phyloP scores from a whole-genome alignment of 2,113 vertebrate genomes.

The Sakesphorus luctuosus region DNA sequence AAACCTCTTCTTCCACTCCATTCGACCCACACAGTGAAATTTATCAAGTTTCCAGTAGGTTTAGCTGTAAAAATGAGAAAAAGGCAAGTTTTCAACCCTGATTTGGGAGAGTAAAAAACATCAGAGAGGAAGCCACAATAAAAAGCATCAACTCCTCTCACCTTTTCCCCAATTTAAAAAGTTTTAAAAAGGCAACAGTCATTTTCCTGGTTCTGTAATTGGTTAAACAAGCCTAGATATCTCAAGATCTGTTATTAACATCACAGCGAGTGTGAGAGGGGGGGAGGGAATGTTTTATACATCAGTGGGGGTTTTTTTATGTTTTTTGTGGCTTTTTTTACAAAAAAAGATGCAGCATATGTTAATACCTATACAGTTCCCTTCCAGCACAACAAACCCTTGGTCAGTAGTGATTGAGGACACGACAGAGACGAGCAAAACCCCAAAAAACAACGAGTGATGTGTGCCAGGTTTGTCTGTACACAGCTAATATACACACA shows the following conservation, averaged over 20 bases:
- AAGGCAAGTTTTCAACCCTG: slow-evolving; percentile 49
- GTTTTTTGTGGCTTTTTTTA: neutral
- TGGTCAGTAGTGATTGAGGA: slow-evolving; percentile 67
- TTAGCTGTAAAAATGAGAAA: slow-evolving; percentile 18
- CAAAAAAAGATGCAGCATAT: slow-evolving; percentile 59
- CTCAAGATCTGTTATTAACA: neutral
- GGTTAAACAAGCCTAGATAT: neutral
- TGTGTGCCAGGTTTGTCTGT: slow-evolving; percentile 44
- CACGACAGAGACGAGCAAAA: slow-evolving; percentile 8
- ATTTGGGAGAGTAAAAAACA: slow-evolving; percentile 6
- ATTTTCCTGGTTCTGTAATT: slow-evolving; percentile 5
- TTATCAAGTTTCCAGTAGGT: neutral
- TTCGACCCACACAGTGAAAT: neutral
- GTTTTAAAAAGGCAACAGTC: slow-evolving; percentile 49
- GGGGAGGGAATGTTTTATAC: neutral
- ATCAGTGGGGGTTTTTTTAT: neutral
- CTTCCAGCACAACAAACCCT: slow-evolving; percentile 33
- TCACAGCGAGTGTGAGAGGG: neutral
- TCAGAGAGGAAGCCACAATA: neutral
- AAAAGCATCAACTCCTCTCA: neutral
- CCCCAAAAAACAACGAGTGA: neutral
- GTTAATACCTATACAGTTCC: slow-evolving; percentile 57
- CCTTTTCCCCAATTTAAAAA: slow-evolving; percentile 10
- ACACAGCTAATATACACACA: slow-evolving; percentile 45
- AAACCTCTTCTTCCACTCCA: neutral